phyloP scores from a whole-genome alignment of 2,888 invertebrate genomes.

The Drosophila nr. fundita region DNA sequence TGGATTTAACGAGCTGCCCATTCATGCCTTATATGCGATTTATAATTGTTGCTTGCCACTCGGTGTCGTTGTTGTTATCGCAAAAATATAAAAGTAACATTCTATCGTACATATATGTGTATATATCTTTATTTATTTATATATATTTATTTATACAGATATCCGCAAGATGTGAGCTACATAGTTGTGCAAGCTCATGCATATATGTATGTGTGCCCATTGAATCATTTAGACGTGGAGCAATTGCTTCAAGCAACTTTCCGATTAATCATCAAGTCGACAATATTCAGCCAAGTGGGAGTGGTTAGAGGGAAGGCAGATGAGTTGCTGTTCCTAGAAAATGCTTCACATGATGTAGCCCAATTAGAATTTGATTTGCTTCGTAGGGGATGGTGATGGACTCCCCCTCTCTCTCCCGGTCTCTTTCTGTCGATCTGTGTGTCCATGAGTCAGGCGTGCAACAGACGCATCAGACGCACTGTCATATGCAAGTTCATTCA shows the following conservation, averaged over 20 bases:
- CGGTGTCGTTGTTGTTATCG: constrained; percentile 30
- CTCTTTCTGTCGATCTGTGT: not conserved
- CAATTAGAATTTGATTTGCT: constrained; percentile 1
- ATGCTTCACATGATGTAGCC: constrained; percentile 9
- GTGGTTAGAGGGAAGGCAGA: not conserved
- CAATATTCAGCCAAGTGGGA: constrained; percentile 1
- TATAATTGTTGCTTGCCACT: constrained; percentile 31
- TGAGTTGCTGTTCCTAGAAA: constrained; percentile 32
- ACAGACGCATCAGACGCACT: constrained; percentile 15
- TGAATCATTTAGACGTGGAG: constrained; percentile 36
- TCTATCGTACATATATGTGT: no score
- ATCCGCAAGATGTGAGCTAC: not conserved
- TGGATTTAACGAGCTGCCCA: constrained; percentile 30
- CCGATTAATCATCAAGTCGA: constrained; percentile 50
- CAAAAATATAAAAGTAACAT: constrained; percentile 24
- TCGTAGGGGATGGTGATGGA: not conserved
- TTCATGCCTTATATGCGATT: constrained; percentile 40
- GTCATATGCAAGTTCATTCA: constrained; percentile 45
- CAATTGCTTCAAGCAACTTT: constrained; percentile 41
- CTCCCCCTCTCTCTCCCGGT: not conserved
- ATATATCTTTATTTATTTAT: not conserved
- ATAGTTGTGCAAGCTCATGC: not conserved
- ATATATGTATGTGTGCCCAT: constrained; percentile 11
- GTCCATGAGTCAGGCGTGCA: constrained; percentile 27
- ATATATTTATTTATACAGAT: not conserved